Conservation (phyloP, 2,113 vertebrate species). For the Pituophis catenifer region DNA sequence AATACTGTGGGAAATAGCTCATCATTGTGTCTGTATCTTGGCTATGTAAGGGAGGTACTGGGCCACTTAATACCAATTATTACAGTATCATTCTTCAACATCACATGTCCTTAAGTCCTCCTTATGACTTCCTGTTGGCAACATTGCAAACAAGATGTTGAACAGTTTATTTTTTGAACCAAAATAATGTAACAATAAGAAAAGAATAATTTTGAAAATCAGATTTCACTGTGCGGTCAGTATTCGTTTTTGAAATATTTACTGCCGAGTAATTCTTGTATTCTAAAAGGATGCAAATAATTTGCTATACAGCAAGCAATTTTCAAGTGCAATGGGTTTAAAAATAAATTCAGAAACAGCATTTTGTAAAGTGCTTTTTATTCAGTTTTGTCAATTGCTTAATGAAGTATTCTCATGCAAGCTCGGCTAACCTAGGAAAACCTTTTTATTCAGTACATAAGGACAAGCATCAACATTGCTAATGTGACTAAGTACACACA, state of each 20-base stretch:
- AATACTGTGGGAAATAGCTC: not conserved
- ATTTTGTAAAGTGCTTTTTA: conserved; percentile 62
- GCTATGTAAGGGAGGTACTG: not conserved
- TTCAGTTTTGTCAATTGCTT: conserved; percentile 55
- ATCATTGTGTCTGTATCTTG: not conserved
- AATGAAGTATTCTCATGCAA: conserved; percentile 51
- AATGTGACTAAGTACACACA: conserved; percentile 8
- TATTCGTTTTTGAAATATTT: not conserved
- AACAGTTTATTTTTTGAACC: not conserved
- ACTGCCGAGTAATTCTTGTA: not conserved
- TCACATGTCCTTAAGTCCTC: not conserved
- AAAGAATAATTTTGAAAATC: conserved; percentile 23
- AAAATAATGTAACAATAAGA: not conserved
- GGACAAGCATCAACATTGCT: conserved; percentile 31
- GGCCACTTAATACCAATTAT: not conserved
- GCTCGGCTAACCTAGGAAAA: conserved; percentile 48
- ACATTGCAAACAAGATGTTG: not conserved
- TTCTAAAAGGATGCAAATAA: not conserved
- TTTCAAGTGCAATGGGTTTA: conserved; percentile 15
- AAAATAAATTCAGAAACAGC: conserved; percentile 37
- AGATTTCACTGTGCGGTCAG: conserved; percentile 22
- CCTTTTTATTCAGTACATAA: conserved; percentile 36
- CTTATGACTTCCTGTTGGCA: not conserved
- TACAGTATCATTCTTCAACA: not conserved
- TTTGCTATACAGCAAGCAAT: conserved; percentile 6